Conservation (phyloP, 2,888 invertebrate species). For the Drosophila eohydei region DNA sequence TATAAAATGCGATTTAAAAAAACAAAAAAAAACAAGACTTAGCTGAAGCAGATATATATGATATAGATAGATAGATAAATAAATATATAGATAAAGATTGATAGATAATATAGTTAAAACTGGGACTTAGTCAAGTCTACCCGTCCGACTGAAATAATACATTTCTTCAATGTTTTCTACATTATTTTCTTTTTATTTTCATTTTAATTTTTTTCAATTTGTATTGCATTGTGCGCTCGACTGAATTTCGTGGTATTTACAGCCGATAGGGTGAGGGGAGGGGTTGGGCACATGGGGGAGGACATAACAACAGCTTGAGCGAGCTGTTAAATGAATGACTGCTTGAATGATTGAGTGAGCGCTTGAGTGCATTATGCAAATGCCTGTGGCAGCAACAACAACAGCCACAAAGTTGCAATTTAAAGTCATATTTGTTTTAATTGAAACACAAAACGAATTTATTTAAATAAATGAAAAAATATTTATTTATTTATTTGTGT, state of each 20-base stretch:
- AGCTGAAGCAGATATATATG: no score
- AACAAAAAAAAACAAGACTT: no score
- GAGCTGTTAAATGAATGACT: slow-evolving; percentile 36
- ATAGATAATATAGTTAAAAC: no score
- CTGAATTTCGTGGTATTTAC: slow-evolving; percentile 59
- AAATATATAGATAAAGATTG: not conserved
- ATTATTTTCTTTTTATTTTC: not conserved
- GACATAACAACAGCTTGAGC: slow-evolving; percentile 53
- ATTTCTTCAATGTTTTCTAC: slow-evolving; percentile 14
- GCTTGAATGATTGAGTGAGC: slow-evolving; percentile 43
- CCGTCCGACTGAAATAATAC: no score
- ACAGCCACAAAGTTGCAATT: slow-evolving; percentile 12
- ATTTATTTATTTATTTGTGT: slow-evolving; percentile 1
- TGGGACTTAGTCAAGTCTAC: no score
- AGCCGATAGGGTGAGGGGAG: not conserved
- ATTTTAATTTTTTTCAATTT: slow-evolving; percentile 30
- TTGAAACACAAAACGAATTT: slow-evolving; percentile 10
- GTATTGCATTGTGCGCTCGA: slow-evolving; percentile 51
- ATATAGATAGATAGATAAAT: not conserved
- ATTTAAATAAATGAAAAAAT: not conserved
- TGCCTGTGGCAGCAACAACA: slow-evolving; percentile 28
- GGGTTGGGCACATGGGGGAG: not conserved
- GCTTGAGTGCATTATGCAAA: slow-evolving; percentile 63
- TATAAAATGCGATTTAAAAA: no score
- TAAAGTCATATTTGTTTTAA: slow-evolving; percentile 33